Evolutionary conservation across 2,888 invertebrate genomes (phyloP), one percentile per base, ranked within the genome.

Genomic region (Parascotia fuliginaria): DNA sequence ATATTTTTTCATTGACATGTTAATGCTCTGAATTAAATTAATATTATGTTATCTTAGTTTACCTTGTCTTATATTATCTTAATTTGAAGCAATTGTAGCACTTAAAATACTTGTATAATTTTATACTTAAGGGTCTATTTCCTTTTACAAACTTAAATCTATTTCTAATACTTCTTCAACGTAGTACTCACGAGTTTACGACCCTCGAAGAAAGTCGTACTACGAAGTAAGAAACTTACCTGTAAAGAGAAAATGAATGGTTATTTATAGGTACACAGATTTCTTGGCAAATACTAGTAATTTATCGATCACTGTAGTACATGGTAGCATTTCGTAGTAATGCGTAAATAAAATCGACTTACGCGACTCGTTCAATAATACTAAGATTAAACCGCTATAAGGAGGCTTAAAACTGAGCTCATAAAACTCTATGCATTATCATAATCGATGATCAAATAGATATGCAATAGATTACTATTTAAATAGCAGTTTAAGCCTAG

Each of bases 161-260:
- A n/a, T n/a, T n/a, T n/a, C n/a, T n/a, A n/a, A n/a, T n/a, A n/a
- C n/a, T n/a, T n/a, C n/a, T n/a, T n/a, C n/a, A n/a, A n/a, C n/a
- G n/a, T n/a, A n/a, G n/a, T n/a, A n/a, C n/a, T n/a, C n/a, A n/a
- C n/a, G n/a, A n/a, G n/a, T n/a, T n/a, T n/a, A n/a, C n/a, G n/a
- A n/a, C n/a, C n/a, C 31, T 31, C 29, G 19, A 19, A 19, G 19
- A 9, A 31, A 3, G 13, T 6, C 13, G 31, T 31, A 31, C 13
- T 31, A 13, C 16, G 3, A 11, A n/a, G 7, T 14, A 31, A 15
- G 32, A 27, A 24, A 27, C 42, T 45, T 45, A 45, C 45, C 45
- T 45, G 45, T 1, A 45, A 45, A 39, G 15, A 27, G 13, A 15
- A 24, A 27, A 32, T 7, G 7, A 12, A 24, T 5, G 11, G 9